Evolutionary conservation across 64 coral and sea anemone species (phyloP).

Genomic region (Hydrozoanthus tunicans): DNA sequence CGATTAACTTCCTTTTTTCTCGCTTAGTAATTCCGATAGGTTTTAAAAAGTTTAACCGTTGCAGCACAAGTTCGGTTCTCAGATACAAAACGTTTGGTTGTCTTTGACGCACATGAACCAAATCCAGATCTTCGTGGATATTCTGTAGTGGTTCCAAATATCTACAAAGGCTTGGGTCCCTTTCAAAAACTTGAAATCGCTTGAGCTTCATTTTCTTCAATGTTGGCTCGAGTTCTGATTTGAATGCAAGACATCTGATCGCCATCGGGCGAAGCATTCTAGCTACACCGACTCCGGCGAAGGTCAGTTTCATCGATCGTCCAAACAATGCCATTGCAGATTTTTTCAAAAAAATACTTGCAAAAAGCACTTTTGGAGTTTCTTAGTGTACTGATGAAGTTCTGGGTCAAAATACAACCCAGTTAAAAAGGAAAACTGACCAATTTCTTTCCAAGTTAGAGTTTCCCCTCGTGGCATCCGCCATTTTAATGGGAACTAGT

Average conservation of each 20-base stretch:
- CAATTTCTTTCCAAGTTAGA: not conserved
- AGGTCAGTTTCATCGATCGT: not conserved
- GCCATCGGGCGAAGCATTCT: not conserved
- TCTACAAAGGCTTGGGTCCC: not conserved
- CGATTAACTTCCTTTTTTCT: constrained; percentile 81
- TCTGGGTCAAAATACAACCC: not conserved
- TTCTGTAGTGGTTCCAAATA: constrained; percentile 66
- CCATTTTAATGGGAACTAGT: constrained; percentile 28
- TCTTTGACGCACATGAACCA: constrained; percentile 59
- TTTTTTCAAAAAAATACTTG: not conserved
- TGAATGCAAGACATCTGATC: constrained; percentile 12
- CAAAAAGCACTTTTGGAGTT: not conserved
- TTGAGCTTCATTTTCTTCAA: constrained; percentile 72
- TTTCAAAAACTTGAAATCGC: constrained; percentile 59
- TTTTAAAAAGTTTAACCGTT: constrained; percentile 75
- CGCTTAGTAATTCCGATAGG: constrained; percentile 68
- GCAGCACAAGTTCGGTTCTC: constrained; percentile 79
- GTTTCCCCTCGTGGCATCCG: constrained; percentile 16
- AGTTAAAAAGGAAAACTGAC: not conserved
- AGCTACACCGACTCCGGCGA: not conserved
- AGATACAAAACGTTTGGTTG: constrained; percentile 80
- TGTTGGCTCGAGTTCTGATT: constrained; percentile 40
- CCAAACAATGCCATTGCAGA: not conserved
- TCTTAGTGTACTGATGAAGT: not conserved
- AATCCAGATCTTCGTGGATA: constrained; percentile 76